Conservation (phyloP, 2,113 vertebrate genomes). For the Myotis yumanensis region DNA sequence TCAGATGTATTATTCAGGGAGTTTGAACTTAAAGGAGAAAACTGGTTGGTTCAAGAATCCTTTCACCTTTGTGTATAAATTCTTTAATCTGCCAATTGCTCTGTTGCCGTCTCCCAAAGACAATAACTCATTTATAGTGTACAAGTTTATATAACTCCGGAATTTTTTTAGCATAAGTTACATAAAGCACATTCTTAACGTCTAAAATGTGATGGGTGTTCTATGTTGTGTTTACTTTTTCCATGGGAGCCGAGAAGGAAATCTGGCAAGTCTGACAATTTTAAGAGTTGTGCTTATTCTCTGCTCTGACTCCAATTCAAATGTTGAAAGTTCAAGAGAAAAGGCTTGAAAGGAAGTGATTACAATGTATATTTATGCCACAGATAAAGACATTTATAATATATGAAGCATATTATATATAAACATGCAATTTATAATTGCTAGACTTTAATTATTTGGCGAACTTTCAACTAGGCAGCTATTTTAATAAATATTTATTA, state of each 20-base stretch:
- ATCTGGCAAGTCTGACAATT: slow-evolving; percentile 64
- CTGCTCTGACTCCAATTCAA: slow-evolving; percentile 52
- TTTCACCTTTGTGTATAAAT: slow-evolving; percentile 13
- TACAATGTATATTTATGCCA: background rate
- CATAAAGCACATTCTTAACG: slow-evolving; percentile 47
- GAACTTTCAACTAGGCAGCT: background rate
- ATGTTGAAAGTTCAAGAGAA: slow-evolving; percentile 58
- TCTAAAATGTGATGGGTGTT: slow-evolving; percentile 35
- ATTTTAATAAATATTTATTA: slow-evolving; percentile 26
- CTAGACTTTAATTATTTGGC: slow-evolving; percentile 43
- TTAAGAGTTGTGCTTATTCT: slow-evolving; percentile 50
- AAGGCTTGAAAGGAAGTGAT: slow-evolving; percentile 40
- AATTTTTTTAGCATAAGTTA: slow-evolving; percentile 45
- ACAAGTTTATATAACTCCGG: slow-evolving; percentile 32
- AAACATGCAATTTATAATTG: slow-evolving; percentile 2
- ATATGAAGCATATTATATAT: background rate
- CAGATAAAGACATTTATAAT: background rate
- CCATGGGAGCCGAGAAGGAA: slow-evolving; percentile 31
- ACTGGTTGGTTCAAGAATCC: background rate
- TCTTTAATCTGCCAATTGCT: background rate
- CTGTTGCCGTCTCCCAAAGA: background rate
- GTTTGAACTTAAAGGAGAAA: background rate
- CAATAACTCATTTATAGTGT: slow-evolving; percentile 4
- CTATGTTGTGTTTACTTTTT: slow-evolving; percentile 65
- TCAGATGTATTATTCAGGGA: background rate